These are phyloP conservation scores for Chrysoperla carnea DNA, from an alignment of 1,140 invertebrate species.

Conservation along the genomic window DNA sequence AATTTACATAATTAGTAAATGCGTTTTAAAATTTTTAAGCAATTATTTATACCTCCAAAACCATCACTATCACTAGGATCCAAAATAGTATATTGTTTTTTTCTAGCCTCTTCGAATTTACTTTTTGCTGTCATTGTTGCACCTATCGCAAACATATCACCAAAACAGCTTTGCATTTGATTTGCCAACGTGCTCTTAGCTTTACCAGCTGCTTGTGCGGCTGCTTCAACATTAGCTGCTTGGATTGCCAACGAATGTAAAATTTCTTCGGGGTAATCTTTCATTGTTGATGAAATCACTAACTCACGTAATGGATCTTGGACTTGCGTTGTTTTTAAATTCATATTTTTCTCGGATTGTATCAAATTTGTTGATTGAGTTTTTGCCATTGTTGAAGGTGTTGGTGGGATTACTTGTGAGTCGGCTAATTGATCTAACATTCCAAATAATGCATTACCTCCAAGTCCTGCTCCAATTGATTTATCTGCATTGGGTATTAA, in stretches of 20 bases:
- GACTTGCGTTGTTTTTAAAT: conserved; percentile 2
- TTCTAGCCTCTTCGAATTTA: conserved; percentile 26
- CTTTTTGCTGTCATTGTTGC: conserved; percentile 16
- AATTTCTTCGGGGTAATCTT: conserved; percentile 20
- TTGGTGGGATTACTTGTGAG: conserved; percentile 5
- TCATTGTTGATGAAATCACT: conserved; percentile 27
- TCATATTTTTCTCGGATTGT: neutral
- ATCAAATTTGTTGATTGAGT: neutral
- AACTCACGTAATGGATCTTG: conserved; percentile 34
- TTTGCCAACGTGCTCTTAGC: conserved; percentile 6
- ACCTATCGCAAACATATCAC: conserved; percentile 20
- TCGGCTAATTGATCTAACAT: conserved; percentile 12
- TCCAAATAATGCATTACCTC: conserved; percentile 11
- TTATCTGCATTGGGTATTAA: neutral
- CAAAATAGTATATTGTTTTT: conserved; percentile 25
- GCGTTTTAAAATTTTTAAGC: no score
- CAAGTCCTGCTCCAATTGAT: neutral
- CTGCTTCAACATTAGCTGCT: conserved; percentile 23
- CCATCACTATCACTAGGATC: conserved; percentile 48
- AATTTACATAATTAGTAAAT: neutral
- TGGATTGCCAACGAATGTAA: conserved; percentile 27
- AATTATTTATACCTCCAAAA: conserved; percentile 27
- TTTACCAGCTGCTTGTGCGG: conserved; percentile 12
- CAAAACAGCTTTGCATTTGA: conserved; percentile 15
- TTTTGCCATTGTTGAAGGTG: neutral